Evolutionary conservation across 1,140 invertebrate species (phyloP), one percentile per base, ranked within the genome.

Genomic region (Drosophila pectinifera): DNA sequence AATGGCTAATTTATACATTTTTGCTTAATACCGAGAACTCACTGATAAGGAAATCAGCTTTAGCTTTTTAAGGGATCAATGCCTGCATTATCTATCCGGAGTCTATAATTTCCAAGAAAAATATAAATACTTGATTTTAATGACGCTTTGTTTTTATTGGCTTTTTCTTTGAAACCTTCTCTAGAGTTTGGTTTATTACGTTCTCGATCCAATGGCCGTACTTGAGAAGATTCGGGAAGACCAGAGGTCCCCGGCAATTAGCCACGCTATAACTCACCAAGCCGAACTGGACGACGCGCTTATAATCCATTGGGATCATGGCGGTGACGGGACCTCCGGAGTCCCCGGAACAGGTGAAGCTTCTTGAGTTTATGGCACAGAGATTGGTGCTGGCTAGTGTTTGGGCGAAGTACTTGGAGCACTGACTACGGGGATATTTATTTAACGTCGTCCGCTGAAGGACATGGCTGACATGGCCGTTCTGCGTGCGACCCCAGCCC

Each of bases 151-250:
- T n/a, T n/a, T n/a, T n/a, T n/a, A n/a, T n/a, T n/a, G n/a, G n/a
- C n/a, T 13, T 49, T 51, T 18, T 51, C 4, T 11, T 51, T 0
- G 11, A 2, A 28, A 0, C 28, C 16, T 16, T 51, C 1, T 10
- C 46, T 8, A 49, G 14, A 4, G 6, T 16, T 8, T 5, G 4
- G 18, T 51, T 51, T 8, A 51, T 51, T 5, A 28, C 34, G 2
- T 10, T 20, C 31, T 51, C 28, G 7, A 51, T 51, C 48, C 48
- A 51, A 11, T 51, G 34, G 8, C 48, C 48, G 7, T 51, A 51
- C 13, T 13, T 51, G 5, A 51, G 1, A 20, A 51, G 48, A 20
- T 51, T 51, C 11, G 48, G 28, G n/a, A 51, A 51, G 1, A 51
- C 28, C 0, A 28, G 34, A 5, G 48, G 28, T 51, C 18, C 48